phyloP scores from a whole-genome alignment of 1,140 invertebrate species.

The Ephestia elutella region DNA sequence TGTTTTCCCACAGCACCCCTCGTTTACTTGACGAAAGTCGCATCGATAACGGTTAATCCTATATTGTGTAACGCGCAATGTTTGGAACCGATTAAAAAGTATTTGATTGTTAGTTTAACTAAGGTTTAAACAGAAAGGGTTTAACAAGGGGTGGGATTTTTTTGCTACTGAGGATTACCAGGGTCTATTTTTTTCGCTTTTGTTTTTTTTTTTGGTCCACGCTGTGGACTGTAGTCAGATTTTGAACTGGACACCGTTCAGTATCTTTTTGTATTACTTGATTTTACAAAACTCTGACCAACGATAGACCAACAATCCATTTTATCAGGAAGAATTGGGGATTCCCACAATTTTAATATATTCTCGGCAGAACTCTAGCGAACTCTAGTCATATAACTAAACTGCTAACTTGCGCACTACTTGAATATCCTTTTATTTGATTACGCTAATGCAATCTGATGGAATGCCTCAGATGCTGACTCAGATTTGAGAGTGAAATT shows the following conservation, averaged over 20 bases:
- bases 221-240: too few species aligned
- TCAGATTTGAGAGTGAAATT: not conserved
- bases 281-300: too few species aligned
- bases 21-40: not conserved
- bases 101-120: not conserved
- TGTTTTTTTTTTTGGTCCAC: not conserved
- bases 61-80: conserved; percentile 6
- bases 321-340: too few species aligned
- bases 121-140: not conserved
- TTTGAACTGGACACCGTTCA: too few species aligned
- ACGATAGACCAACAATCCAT: too few species aligned
- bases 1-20: conserved; percentile 8
- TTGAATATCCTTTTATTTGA: not conserved
- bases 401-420: not conserved
- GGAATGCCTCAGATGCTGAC: not conserved
- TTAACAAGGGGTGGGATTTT: not conserved
- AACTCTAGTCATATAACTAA: not conserved
- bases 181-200: not conserved
- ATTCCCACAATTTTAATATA: too few species aligned
- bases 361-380: too few species aligned
- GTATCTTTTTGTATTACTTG: too few species aligned
- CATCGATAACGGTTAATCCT: conserved; percentile 9
- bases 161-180: not conserved
- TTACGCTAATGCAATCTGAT: not conserved
- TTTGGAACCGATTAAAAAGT: not conserved